A percentile compares a stretch with the other conserved stretches of the same genome.
Evolutionary conservation across 2,888 invertebrate genomes (phyloP).

Genomic region (Theodoxus fluviatilis): DNA sequence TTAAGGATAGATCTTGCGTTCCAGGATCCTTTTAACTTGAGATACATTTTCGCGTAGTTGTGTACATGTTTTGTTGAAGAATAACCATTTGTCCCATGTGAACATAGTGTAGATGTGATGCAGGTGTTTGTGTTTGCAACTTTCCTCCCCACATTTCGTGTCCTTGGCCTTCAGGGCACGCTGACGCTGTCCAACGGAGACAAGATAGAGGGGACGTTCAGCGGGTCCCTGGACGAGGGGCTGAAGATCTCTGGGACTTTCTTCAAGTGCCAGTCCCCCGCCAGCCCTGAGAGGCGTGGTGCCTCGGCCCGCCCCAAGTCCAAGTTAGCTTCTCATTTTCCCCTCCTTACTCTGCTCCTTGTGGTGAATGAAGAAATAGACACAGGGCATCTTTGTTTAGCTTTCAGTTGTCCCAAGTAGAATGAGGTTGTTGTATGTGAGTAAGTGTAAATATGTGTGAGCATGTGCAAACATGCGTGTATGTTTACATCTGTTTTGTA

Average conservation of each 20-base stretch:
- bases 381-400: no score
- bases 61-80: not conserved
- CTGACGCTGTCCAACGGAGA: slow-evolving; percentile 82
- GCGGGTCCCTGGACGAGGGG: slow-evolving; percentile 78
- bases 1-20: no score
- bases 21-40: not conserved
- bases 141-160: not conserved
- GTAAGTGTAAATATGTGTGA: not conserved
- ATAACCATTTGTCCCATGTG: not conserved
- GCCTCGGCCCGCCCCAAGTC: slow-evolving; percentile 27
- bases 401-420: no score
- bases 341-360: no score
- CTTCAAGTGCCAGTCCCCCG: slow-evolving; percentile 56
- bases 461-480: not conserved
- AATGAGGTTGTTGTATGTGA: not conserved
- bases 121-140: not conserved
- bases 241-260: slow-evolving; percentile 79
- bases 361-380: no score
- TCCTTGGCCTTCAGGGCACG: slow-evolving; percentile 70
- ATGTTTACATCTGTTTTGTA: not conserved
- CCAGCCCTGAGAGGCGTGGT: slow-evolving; percentile 23
- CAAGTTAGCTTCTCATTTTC: slow-evolving; percentile 25
- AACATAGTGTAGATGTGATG: not conserved
- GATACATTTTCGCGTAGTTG: not conserved
- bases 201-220: slow-evolving; percentile 77